Conservation (phyloP, 2,113 vertebrate species). For the Clarias macrocephalus region DNA sequence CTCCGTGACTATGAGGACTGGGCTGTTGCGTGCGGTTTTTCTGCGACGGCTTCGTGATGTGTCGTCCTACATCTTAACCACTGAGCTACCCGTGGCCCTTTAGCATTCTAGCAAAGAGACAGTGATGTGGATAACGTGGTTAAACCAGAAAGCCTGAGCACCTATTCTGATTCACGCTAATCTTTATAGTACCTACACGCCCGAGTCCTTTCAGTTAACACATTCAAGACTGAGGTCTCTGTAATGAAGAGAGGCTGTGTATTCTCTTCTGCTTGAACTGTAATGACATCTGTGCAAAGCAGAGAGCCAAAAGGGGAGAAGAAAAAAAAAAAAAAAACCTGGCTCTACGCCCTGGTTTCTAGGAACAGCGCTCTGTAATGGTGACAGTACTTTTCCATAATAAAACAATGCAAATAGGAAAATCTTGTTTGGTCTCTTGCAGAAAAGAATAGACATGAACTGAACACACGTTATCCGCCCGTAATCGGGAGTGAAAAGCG, state of each 20-base stretch:
- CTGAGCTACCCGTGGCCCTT: too few species aligned
- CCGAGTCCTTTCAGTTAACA: neutral
- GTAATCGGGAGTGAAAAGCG: neutral
- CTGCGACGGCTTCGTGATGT: too few species aligned
- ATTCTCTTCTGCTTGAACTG: conserved; percentile 29
- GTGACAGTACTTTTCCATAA: conserved; percentile 53
- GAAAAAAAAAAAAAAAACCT: conserved; percentile 1
- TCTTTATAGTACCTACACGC: too few species aligned
- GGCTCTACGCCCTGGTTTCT: conserved; percentile 49
- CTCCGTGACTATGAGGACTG: too few species aligned
- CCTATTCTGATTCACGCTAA: neutral
- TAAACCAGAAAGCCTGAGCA: neutral
- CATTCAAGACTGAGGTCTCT: neutral
- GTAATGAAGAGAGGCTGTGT: conserved; percentile 1
- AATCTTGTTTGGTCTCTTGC: conserved; percentile 38
- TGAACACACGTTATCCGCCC: too few species aligned
- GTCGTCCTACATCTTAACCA: too few species aligned
- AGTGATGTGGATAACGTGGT: neutral
- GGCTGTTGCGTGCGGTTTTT: too few species aligned
- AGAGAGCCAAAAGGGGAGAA: neutral
- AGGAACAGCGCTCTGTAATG: conserved; percentile 49
- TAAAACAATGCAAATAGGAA: conserved; percentile 40
- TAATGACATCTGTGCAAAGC: conserved; percentile 40
- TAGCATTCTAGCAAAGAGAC: neutral
- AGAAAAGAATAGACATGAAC: neutral